A percentile compares a stretch with the other conserved stretches of the same genome.
These are phyloP conservation scores for Myotis brandtii DNA, from an alignment of 2,113 vertebrate species.

Conservation along the genomic window DNA sequence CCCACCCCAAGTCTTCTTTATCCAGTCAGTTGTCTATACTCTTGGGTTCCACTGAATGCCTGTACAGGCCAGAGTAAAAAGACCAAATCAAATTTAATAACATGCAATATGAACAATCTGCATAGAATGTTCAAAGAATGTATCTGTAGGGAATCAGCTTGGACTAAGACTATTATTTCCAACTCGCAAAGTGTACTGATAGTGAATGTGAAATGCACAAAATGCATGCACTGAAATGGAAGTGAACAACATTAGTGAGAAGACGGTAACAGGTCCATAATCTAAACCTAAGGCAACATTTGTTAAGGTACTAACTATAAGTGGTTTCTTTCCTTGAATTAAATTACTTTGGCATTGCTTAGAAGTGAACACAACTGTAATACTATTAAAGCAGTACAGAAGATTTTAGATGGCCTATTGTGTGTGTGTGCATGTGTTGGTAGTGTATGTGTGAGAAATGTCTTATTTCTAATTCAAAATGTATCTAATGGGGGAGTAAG, in stretches of 20 bases:
- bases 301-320: neutral
- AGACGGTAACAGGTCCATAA: neutral
- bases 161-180: neutral
- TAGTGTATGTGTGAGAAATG: neutral
- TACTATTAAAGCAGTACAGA: neutral
- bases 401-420: neutral
- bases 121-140: conserved; percentile 10
- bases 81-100: neutral
- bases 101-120: conserved; percentile 8
- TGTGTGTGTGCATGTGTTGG: neutral
- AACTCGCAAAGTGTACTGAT: neutral
- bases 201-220: neutral
- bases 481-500: neutral
- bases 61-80: neutral
- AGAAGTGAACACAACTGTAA: neutral
- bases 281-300: neutral
- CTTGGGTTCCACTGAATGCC: neutral
- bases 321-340: neutral
- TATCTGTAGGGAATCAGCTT: neutral
- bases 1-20: conserved; percentile 54
- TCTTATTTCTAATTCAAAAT: conserved; percentile 56
- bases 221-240: neutral
- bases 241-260: neutral
- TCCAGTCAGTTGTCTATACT: conserved; percentile 63
- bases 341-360: neutral